Percentiles rank a stretch among this genome's conserved stretches.
These are phyloP conservation scores for Petromus typicus DNA, from an alignment of 2,113 vertebrate species.

Conservation along the genomic window DNA sequence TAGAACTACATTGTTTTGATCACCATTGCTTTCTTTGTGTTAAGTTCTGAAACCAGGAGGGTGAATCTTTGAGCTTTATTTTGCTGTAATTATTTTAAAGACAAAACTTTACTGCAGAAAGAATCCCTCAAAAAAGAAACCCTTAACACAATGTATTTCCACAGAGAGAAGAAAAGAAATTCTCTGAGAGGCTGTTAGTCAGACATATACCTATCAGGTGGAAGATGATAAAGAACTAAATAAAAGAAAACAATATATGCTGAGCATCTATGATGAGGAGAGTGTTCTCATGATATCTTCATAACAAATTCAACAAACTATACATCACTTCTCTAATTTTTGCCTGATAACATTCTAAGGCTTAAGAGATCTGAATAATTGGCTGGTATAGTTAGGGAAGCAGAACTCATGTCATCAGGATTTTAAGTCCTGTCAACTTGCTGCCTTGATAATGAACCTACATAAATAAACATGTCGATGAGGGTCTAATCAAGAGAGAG, in stretches of 20 bases:
- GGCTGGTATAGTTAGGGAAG: neutral
- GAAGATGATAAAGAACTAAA: neutral
- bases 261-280: neutral
- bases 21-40: neutral
- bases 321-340: neutral
- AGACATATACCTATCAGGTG: neutral
- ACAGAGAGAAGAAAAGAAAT: neutral
- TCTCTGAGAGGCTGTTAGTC: neutral
- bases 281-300: neutral
- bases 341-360: neutral
- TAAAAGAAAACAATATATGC: neutral
- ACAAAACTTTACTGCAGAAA: constrained; percentile 16
- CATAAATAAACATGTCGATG: neutral
- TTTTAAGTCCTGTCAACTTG: neutral
- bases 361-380: constrained; percentile 32
- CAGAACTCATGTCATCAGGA: neutral
- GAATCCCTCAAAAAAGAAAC: constrained; percentile 11
- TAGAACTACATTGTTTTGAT: neutral
- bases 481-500: neutral
- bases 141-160: neutral
- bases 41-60: neutral
- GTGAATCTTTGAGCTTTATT: neutral
- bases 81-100: neutral
- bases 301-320: neutral
- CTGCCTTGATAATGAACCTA: neutral